phyloP scores from a whole-genome alignment of 2,888 invertebrate species.

The Alviniconcha strummeri region DNA sequence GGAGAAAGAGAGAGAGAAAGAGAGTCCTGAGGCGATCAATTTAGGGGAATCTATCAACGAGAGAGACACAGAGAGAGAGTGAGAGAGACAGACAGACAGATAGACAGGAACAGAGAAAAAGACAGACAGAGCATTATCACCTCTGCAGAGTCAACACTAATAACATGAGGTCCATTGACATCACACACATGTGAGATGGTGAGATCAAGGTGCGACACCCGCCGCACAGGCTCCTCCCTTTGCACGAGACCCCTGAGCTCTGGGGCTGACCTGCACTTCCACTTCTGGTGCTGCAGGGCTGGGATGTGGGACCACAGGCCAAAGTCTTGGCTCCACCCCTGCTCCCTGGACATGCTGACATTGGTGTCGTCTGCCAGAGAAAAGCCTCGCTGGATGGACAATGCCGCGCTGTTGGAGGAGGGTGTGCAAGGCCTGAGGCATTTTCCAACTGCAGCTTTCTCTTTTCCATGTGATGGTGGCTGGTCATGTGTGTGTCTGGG shows the following conservation, averaged over 20 bases:
- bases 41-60: too few species aligned
- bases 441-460: too few species aligned
- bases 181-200: not conserved
- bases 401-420: too few species aligned
- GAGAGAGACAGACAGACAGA: not conserved
- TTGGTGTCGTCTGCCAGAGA: not conserved
- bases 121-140: slow-evolving; percentile 1
- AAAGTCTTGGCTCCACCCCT: not conserved
- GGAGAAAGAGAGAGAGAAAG: too few species aligned
- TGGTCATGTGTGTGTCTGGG: not conserved
- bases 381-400: not conserved
- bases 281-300: not conserved
- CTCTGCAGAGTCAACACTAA: not conserved
- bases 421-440: too few species aligned
- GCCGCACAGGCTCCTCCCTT: not conserved
- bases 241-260: not conserved
- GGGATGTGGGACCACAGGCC: not conserved
- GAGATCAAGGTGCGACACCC: slow-evolving; percentile 5
- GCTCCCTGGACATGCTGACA: slow-evolving; percentile 1
- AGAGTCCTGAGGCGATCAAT: too few species aligned
- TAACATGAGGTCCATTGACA: not conserved
- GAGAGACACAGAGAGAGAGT: not conserved
- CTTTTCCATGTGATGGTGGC: not conserved
- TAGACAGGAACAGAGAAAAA: not conserved
- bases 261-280: not conserved